Percentiles rank a stretch among this genome's conserved stretches.
These are phyloP conservation scores for Chalcosyrphus nemorum DNA, from an alignment of 2,888 invertebrate species.

Conservation along the genomic window DNA sequence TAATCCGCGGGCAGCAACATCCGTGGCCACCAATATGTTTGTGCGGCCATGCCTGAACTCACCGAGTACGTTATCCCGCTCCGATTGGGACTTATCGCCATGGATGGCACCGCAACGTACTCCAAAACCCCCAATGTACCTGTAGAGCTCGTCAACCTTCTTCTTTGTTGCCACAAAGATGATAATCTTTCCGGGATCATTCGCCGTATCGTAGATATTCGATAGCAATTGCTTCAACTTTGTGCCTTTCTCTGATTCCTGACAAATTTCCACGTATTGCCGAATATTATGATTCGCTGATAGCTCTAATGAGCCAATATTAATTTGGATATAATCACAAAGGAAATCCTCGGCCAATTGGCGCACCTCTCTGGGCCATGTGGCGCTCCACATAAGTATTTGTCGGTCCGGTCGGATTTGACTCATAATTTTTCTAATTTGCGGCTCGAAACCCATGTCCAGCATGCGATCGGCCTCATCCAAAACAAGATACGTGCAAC, in stretches of 20 bases:
- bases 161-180: constrained; percentile 98
- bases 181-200: constrained; percentile 91
- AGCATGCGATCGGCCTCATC: constrained; percentile 98
- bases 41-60: constrained; percentile 93
- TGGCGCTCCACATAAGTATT: constrained; percentile 99
- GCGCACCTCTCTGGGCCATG: constrained; percentile 99
- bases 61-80: constrained; percentile 94
- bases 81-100: constrained; percentile 97
- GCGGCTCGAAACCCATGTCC: constrained; percentile 99
- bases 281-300: constrained; percentile 95
- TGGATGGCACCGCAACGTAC: constrained; percentile 94
- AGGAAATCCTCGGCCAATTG: constrained; percentile 96
- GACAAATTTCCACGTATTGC: constrained; percentile 91
- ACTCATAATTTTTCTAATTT: constrained; percentile 95
- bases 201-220: constrained; percentile 89
- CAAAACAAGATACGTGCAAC: constrained; percentile 92
- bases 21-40: constrained; percentile 96
- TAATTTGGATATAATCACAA: constrained; percentile 93
- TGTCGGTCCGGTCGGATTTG: constrained; percentile 97
- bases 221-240: constrained; percentile 79
- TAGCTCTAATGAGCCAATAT: constrained; percentile 91
- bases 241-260: constrained; percentile 88
- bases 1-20: constrained; percentile 97
- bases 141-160: constrained; percentile 93
- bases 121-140: constrained; percentile 91